Base-by-base conservation (phyloP, 2,888 invertebrate species). In the Nysson spinosus region DNA sequence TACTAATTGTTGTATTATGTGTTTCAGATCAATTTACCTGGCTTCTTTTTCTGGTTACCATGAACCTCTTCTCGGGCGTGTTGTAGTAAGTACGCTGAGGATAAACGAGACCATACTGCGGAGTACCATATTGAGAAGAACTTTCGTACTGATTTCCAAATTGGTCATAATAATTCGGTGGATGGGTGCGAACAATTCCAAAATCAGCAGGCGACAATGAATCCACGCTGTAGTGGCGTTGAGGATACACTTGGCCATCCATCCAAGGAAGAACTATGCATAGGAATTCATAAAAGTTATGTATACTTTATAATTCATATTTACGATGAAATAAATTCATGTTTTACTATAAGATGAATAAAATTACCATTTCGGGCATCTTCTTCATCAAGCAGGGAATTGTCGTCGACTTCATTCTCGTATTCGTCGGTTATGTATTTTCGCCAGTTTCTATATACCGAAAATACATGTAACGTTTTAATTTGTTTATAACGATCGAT, bases 51-150 rank as follows among this genome's bases (percentile, higher is more conserved):
- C 81, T 83, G n/a, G 84, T 63, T 1, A 85, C 75, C 77, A 86
- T 80, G 55, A 82, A 86, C 72, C 85, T 82, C 58, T 86, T 86
- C 55, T 86, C 85, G 2, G 82, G 80, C 2, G 76, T 69, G 54
- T 83, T 77, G 52, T 83, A 86, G 40, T 85, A 84, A 7, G 70
- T 62, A 6, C 68, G 65, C 12, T 70, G 73, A 2, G 80, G 77
- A 56, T 85, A 85, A 4, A 80, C 64, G 22, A 70, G 76, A 3
- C 70, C 74, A 17, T 77, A 72, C 4, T 66, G 75, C 3, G 81
- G 67, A 14, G 71, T 44, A 1, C 72, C 77, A 37, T 85, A 85
- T 26, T 82, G 84, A 11, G 81, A 69, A 1, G 67, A 46, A 1
- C 75, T 76, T n/a, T 69, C 80, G 61, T 81, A 84, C 4, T 72